phyloP scores from a whole-genome alignment of 2,888 invertebrate species.

The Capitulum mitella region DNA sequence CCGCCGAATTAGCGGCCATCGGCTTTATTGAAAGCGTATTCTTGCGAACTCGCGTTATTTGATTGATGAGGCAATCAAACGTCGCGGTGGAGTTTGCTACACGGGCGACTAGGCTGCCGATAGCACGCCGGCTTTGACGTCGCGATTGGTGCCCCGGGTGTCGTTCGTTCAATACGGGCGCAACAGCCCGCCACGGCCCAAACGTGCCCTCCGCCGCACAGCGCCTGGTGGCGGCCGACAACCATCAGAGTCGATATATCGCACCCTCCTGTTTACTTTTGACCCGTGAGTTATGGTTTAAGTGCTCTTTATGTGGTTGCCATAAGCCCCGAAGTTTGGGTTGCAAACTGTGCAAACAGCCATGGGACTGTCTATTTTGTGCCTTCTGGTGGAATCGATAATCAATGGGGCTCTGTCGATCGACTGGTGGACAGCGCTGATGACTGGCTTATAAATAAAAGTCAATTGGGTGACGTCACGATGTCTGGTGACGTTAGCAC shows the following conservation, averaged over 20 bases:
- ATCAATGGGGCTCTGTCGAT: background rate
- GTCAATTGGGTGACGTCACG: background rate
- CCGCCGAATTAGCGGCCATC: background rate
- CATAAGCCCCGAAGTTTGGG: background rate
- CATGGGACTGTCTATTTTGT: no score
- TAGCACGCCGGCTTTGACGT: background rate
- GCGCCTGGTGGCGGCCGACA: no score
- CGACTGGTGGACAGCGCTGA: background rate
- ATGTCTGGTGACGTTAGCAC: no score
- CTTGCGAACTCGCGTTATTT: background rate
- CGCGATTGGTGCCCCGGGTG: no score
- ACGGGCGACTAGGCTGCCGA: background rate
- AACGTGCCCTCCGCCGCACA: no score
- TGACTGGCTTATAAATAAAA: background rate
- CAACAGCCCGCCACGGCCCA: no score
- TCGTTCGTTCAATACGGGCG: no score
- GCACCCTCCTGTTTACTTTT: no score
- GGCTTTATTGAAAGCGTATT: background rate
- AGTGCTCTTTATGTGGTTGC: no score
- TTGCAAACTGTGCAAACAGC: background rate
- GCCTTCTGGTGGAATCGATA: background rate
- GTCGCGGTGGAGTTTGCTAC: background rate
- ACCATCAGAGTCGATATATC: no score
- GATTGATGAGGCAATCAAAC: conserved; percentile 6
- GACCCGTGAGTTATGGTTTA: no score